Base-by-base conservation (phyloP, 2,113 vertebrate species). In the Taxidea taxus region DNA sequence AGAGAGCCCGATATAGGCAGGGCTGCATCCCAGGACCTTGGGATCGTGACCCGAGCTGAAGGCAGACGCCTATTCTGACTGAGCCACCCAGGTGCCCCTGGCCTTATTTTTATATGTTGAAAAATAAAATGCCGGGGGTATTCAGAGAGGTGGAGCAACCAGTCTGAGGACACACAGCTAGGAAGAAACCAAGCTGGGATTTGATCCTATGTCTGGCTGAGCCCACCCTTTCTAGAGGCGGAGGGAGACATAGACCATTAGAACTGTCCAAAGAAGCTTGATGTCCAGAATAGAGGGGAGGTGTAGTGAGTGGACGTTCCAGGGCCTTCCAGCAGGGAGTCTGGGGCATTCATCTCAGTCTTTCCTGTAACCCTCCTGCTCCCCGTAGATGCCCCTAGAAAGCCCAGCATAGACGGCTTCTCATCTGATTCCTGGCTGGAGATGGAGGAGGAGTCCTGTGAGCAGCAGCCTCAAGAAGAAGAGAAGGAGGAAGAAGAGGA, bases 401-500 rank as follows among this genome's bases (percentile, higher is more conserved):
- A 99, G 98, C 98, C 95, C 97, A 99, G 99, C 96, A 95, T 99
- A 98, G 99, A 99, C 96, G 99, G 99, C 98, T 99, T 99, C 12
- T 99, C 99, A 31, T 99, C 99, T 15, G 99, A 99, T 98, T 99
- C 99, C 49, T 99, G 99, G 98, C 98, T 99, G 98, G 99, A 99
- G 98, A 99, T 99, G 98, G 99, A 99, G 87, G 99, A 99, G 96
- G 99, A 99, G 98, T 99, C 98, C 1, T 99, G 99, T 87, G 99
- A 99, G 95, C 98, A 98, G 90, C 99, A 98, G 78, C 97, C 98
- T 87, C 99, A 72, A 97, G 99, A 99, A 85, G 99, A 99, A 72
- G 98, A 98, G 85, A 93, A 98, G 90, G 98, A 98, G 20, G 85
- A 97, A 51, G 95, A 98, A 85, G 98, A 97, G 13, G 90, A 97